Evolutionary conservation across 2,113 vertebrate species (phyloP).

Genomic region (Melospiza georgiana): DNA sequence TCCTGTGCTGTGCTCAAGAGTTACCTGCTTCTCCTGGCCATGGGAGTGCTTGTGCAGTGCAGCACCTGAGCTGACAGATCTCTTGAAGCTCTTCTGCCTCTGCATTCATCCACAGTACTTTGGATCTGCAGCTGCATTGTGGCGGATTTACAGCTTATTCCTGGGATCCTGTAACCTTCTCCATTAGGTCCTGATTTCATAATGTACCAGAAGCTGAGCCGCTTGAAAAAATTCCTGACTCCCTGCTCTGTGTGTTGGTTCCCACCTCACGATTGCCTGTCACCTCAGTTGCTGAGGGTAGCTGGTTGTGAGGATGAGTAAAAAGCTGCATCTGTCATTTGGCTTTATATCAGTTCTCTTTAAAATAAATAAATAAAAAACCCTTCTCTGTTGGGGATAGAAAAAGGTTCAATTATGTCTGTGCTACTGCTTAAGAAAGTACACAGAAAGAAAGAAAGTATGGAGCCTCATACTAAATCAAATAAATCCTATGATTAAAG

Average conservation of each 20-base stretch:
- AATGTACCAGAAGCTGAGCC: not conserved
- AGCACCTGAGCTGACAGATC: not conserved
- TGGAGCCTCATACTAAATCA: not conserved
- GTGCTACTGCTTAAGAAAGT: not conserved
- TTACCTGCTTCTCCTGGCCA: not conserved
- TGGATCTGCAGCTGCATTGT: not conserved
- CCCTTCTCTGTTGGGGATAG: not conserved
- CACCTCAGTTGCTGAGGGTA: not conserved
- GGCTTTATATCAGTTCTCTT: not conserved
- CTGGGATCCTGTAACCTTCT: not conserved
- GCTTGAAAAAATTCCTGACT: not conserved
- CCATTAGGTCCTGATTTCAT: rapidly evolving
- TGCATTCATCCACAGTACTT: not conserved
- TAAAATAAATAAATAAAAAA: not conserved
- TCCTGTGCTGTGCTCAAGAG: not conserved
- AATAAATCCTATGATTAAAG: not conserved
- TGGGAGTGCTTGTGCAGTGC: not conserved
- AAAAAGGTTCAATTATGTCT: not conserved
- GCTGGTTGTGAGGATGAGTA: not conserved
- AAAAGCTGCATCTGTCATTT: not conserved
- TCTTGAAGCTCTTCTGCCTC: not conserved
- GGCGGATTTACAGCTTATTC: not conserved
- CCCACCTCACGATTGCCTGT: rapidly evolving
- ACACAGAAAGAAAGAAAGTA: too few relatives aligned
- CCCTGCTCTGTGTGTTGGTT: not conserved